Conservation (phyloP, 2,888 invertebrate species). For the Catocala sponsa region DNA sequence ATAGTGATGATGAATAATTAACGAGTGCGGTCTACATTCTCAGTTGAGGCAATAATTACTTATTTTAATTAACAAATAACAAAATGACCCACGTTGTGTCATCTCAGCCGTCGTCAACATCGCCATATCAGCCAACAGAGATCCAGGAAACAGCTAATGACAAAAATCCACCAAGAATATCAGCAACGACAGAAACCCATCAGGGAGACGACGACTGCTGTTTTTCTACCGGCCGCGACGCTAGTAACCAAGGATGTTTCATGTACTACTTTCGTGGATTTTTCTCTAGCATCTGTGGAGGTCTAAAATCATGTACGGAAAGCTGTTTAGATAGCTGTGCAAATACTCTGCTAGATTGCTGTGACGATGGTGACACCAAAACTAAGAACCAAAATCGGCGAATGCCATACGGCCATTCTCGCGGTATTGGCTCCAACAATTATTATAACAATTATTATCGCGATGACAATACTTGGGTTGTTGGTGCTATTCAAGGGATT, state of each 20-base stretch:
- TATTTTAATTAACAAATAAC: neutral
- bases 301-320: conserved; percentile 49
- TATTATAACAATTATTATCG: conserved; percentile 18
- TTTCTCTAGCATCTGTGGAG: conserved; percentile 46
- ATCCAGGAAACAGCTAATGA: conserved; percentile 21
- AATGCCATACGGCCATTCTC: neutral
- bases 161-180: conserved; percentile 28
- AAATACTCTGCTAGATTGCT: conserved; percentile 50
- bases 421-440: conserved; percentile 12
- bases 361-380: conserved; percentile 42
- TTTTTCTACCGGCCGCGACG: conserved; percentile 27
- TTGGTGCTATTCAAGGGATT: conserved; percentile 2
- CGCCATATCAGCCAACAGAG: conserved; percentile 50
- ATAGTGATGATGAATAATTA: conserved; percentile 27
- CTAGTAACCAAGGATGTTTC: conserved; percentile 45
- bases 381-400: neutral
- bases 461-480: conserved; percentile 31
- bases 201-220: conserved; percentile 50
- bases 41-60: neutral
- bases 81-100: conserved; percentile 50
- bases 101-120: conserved; percentile 47
- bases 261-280: conserved; percentile 38
- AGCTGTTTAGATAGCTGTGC: conserved; percentile 54
- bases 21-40: conserved; percentile 19
- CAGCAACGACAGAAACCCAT: conserved; percentile 30